Base-by-base conservation (phyloP, 1,140 invertebrate species). In the Triops cancriformis region DNA sequence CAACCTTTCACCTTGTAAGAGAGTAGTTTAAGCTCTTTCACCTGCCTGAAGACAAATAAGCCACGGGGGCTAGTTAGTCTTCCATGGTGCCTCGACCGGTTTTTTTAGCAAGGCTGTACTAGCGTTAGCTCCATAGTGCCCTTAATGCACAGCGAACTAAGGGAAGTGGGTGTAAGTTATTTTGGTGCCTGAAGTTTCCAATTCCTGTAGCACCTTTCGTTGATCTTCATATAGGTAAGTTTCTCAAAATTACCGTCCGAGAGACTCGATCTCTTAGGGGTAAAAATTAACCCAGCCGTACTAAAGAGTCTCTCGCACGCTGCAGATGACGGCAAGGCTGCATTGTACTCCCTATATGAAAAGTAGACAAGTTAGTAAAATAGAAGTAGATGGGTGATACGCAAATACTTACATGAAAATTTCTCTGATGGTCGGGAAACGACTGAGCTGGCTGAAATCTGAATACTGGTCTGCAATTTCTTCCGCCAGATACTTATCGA, bases 271-370 rank as follows among this genome's bases (percentile, higher is more conserved):
- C n/a, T n/a, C n/a, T n/a, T n/a, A n/a, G n/a, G n/a, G n/a, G n/a
- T n/a, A n/a, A n/a, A n/a, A n/a, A n/a, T n/a, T n/a, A n/a, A n/a
- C 11, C 73, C 73, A 1, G 73, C 73, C 1, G n/a, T 26, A 41
- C 73, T 74, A 28, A 74, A 74, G 1, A 74, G 27, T 74, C 28
- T n/a, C 28, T 74, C 73, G 6, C 73, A 74, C 27, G 73, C 73
- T 28, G 73, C 73, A 1, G 73, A 74, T 0, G 73, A 74, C 0
- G 73, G n/a, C 3, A 74, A 6, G 28, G 73, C 73, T n/a, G n/a
- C n/a, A 31, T 41, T 74, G 28, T 74, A 74, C 18, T 26, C 18
- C 9, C 73, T 31, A 74, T 31, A 31, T 31, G 41, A 41, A 18
- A 41, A 26, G 28, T 26, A 41, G 73, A 26, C n/a, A 41, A 41